phyloP scores from a whole-genome alignment of 2,888 invertebrate species.

The Ischnura elegans region DNA sequence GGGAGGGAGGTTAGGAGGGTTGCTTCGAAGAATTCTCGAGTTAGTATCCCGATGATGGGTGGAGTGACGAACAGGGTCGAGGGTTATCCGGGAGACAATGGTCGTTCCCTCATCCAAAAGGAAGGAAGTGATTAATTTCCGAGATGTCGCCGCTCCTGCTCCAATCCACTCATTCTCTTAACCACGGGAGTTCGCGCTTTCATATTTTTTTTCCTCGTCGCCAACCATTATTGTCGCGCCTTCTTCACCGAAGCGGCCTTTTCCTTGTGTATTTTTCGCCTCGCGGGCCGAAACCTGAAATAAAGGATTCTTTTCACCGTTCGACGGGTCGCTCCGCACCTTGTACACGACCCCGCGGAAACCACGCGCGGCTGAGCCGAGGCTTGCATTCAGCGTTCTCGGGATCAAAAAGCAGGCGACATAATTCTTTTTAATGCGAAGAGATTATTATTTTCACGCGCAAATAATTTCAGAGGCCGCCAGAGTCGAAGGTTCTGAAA shows the following conservation, averaged over 20 bases:
- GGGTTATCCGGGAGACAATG: constrained; percentile 18
- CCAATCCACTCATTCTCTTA: constrained; percentile 17
- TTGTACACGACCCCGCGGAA: background rate
- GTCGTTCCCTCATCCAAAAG: background rate
- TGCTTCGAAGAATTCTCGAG: background rate
- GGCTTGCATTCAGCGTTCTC: background rate
- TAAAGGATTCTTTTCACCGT: background rate
- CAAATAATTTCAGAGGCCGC: background rate
- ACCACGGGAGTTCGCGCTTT: background rate
- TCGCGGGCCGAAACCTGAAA: background rate
- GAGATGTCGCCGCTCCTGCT: constrained; percentile 6
- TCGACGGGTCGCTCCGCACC: background rate
- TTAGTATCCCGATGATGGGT: background rate
- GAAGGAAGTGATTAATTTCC: constrained; percentile 59
- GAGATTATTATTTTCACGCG: constrained; percentile 30
- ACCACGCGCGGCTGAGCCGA: background rate
- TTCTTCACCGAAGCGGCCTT: background rate
- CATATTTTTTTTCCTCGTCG: background rate
- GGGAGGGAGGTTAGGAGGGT: too few relatives aligned
- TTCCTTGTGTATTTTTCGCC: background rate
- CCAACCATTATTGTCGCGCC: background rate
- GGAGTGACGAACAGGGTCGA: background rate
- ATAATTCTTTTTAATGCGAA: background rate
- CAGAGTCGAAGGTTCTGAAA: background rate
- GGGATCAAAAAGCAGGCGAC: background rate